Conservation (phyloP, 2,888 invertebrate genomes). For the Nomada ruficornis region DNA sequence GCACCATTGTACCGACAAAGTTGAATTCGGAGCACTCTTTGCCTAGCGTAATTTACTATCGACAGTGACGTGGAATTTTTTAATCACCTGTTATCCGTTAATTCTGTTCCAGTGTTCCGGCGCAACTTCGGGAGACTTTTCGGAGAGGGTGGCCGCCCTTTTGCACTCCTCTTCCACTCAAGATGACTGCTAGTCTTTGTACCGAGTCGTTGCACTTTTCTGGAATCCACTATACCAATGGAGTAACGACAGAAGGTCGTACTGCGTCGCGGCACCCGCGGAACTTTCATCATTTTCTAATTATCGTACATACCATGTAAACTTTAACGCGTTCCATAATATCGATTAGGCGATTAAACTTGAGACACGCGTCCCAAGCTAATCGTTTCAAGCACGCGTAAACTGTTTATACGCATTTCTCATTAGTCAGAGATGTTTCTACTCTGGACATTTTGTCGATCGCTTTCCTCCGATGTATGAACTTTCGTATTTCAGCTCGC, state of each 20-base stretch:
- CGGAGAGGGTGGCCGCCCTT: constrained; percentile 79
- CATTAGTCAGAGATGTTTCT: background rate
- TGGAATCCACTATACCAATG: constrained; percentile 14
- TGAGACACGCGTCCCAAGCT: background rate
- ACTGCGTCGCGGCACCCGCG: constrained; percentile 11
- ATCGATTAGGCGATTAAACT: constrained; percentile 29
- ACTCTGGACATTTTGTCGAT: background rate
- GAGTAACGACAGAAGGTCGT: background rate
- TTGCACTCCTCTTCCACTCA: constrained; percentile 78
- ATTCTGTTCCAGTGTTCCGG: constrained; percentile 73
- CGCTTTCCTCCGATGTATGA: background rate
- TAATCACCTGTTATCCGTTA: background rate
- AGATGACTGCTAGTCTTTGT: constrained; percentile 79
- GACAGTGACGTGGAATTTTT: background rate
- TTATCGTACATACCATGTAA: constrained; percentile 47
- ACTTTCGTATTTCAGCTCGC: background rate
- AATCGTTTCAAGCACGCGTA: no score
- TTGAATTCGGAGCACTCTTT: background rate
- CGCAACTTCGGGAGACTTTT: constrained; percentile 75
- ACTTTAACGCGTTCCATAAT: constrained; percentile 38
- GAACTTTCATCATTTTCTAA: constrained; percentile 39
- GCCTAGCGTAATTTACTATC: background rate
- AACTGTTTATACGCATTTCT: constrained; percentile 12
- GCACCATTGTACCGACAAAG: background rate
- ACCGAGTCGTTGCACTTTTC: constrained; percentile 22